Evolutionary conservation across 2,888 invertebrate species (phyloP), one percentile per base, ranked within the genome.

Genomic region (Thymelicus lineola): DNA sequence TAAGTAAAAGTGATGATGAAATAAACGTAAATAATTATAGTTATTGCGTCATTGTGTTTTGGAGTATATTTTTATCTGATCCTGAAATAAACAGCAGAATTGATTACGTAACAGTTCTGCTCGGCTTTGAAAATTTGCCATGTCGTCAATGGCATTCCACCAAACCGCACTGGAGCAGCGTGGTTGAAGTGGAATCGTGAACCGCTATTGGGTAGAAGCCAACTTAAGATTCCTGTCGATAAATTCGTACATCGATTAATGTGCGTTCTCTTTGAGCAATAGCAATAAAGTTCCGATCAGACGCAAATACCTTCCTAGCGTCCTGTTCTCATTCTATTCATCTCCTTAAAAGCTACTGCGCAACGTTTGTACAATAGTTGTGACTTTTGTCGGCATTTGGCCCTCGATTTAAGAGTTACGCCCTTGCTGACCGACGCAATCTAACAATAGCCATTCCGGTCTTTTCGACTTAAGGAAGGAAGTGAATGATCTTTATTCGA

Each of bases 401-500:
- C 69, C 69, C 78, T 72, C 75, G 72, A 70, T 77, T 80, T 77
- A 77, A 81, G 80, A 80, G 76, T 70, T 78, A 80, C 82, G 81
- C 82, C 82, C 81, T 77, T 77, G 75, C 73, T 77, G 78, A 76
- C 76, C 76, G 70, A 74, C 74, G 77, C 76, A 76, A 76, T 64
- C 48, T 76, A 75, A 83, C 79, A 79, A 85, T 78, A 77, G 74
- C 61, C 69, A 77, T 67, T 70, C 61, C 61, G 46, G 66, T 60
- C 71, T 64, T 53, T 79, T 80, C 76, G 79, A 76, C 70, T 75
- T 74, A 75, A 74, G 77, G 75, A 75, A 87, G 89, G 89, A 89
- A 88, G 85, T 83, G 83, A 84, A 85, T 86, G 80, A 88, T 90
- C 81, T 86, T 89, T 87, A 86, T 86, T 88, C 85, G 83, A 87